Percentiles rank a stretch among this genome's conserved stretches.
These are phyloP conservation scores for Vireo griseus DNA, from an alignment of 2,797 vertebrate species.

Conservation along the genomic window DNA sequence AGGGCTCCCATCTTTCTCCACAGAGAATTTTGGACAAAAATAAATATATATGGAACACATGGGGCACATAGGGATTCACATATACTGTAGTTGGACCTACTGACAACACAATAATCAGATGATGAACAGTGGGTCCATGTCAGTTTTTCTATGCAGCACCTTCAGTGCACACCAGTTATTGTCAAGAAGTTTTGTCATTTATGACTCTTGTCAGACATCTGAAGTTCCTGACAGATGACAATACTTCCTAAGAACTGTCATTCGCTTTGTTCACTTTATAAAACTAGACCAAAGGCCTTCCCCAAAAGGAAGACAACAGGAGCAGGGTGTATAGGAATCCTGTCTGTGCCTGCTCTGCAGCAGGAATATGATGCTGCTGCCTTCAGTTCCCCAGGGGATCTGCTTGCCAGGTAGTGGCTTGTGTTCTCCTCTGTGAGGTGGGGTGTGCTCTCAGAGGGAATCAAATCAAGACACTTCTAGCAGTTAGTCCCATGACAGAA, in stretches of 20 bases:
- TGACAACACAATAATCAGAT: background rate
- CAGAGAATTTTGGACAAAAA: background rate
- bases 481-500: background rate
- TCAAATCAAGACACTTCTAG: background rate
- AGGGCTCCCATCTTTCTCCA: background rate
- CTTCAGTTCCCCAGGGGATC: background rate
- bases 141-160: background rate
- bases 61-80: background rate
- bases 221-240: background rate
- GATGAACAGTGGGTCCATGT: background rate
- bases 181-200: background rate
- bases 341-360: background rate
- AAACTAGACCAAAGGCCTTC: background rate
- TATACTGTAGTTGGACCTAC: background rate
- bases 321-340: background rate
- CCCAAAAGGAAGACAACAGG: background rate
- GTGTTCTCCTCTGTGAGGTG: background rate
- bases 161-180: background rate
- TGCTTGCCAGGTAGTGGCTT: background rate
- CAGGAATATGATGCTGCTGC: background rate
- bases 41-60: rapidly evolving
- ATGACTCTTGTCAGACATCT: background rate
- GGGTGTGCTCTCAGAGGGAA: background rate
- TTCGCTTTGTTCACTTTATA: background rate
- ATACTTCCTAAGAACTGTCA: background rate